Conservation (phyloP, 2,888 invertebrate genomes). For the Sabatieria punctata region DNA sequence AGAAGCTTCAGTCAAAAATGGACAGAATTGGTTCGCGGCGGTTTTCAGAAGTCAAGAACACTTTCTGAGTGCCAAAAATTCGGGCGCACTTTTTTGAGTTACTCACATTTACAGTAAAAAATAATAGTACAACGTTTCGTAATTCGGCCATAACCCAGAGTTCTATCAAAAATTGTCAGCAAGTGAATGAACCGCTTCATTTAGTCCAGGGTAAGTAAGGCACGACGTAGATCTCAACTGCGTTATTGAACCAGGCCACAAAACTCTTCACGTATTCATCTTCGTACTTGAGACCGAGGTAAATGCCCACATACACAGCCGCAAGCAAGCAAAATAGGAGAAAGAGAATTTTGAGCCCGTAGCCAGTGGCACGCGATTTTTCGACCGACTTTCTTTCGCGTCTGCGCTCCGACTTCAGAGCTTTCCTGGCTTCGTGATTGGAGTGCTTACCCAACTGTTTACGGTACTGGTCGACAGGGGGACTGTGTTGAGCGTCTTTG, state of each 20-base stretch:
- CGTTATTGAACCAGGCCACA: background rate
- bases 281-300: background rate
- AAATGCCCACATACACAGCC: background rate
- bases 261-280: background rate
- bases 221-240: background rate
- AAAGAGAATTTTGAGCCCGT: background rate
- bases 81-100: no score
- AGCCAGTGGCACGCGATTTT: background rate
- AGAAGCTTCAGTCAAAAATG: no score
- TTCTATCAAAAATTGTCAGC: no score
- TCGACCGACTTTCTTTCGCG: background rate
- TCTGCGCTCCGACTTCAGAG: background rate
- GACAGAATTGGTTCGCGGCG: no score
- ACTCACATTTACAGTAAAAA: no score
- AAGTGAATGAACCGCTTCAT: no score
- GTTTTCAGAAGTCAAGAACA: no score
- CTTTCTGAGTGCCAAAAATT: no score
- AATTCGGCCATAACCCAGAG: no score
- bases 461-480: background rate
- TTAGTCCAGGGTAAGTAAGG: background rate
- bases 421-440: background rate
- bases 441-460: background rate
- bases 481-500: no score
- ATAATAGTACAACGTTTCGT: no score
- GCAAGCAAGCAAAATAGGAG: background rate